These are phyloP conservation scores for Addax nasomaculatus DNA, from an alignment of 2,113 vertebrate species.

Conservation along the genomic window DNA sequence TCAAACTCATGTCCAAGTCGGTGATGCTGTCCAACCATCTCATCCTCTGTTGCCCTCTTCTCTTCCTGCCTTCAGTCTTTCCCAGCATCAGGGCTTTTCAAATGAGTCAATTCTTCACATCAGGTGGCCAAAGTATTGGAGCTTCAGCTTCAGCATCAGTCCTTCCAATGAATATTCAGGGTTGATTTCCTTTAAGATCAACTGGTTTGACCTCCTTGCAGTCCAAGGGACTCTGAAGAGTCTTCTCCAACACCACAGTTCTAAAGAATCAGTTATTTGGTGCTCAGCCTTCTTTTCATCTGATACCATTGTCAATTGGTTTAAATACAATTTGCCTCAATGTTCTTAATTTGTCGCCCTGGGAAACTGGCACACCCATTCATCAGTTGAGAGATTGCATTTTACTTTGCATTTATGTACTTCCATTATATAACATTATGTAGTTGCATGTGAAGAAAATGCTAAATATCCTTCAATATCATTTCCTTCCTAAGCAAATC, in stretches of 20 bases:
- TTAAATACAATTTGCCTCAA: background rate
- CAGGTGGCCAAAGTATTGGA: background rate
- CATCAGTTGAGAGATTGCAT: background rate
- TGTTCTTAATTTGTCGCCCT: background rate
- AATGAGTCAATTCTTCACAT: background rate
- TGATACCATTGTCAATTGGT: background rate
- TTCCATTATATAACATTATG: background rate
- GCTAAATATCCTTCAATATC: background rate
- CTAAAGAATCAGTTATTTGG: background rate
- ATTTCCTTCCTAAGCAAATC: conserved; percentile 31
- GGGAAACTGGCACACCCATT: background rate
- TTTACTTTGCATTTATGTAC: background rate
- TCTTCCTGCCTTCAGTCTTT: background rate
- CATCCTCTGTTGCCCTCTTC: background rate
- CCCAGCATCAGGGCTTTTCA: background rate
- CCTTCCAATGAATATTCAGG: background rate
- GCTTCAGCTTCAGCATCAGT: background rate
- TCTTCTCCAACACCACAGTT: background rate
- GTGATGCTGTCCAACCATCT: background rate
- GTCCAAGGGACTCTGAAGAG: background rate
- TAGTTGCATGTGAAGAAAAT: background rate
- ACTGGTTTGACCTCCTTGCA: background rate
- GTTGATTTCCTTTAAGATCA: background rate
- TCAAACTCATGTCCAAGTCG: background rate
- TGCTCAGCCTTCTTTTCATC: background rate